A percentile compares a stretch with the other conserved stretches of the same genome.
These are phyloP conservation scores for Salticus scenicus DNA, from an alignment of 2,888 invertebrate species.

Conservation along the genomic window DNA sequence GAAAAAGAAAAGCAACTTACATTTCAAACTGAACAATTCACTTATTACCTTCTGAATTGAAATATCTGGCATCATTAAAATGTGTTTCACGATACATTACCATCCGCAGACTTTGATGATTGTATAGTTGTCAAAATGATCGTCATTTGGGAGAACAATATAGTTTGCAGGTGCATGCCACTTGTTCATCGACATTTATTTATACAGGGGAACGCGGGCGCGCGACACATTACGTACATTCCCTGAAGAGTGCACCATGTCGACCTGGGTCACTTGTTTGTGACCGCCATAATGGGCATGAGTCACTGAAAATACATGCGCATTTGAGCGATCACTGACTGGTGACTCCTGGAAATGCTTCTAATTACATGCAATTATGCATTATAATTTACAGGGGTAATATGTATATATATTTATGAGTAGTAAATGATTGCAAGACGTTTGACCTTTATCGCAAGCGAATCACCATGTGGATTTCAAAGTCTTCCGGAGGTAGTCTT, in stretches of 20 bases:
- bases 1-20: too few species aligned
- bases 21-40: too few species aligned
- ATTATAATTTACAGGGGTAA: too few species aligned
- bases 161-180: not conserved
- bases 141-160: not conserved
- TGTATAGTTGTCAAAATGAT: not conserved
- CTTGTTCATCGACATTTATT: not conserved
- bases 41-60: not conserved
- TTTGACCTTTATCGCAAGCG: too few species aligned
- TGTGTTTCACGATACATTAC: not conserved
- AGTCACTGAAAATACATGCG: not conserved
- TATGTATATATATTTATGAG: too few species aligned
- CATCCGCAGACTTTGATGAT: not conserved
- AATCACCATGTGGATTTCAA: too few species aligned
- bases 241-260: not conserved
- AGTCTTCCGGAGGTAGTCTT: too few species aligned
- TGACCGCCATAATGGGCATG: conserved; percentile 19
- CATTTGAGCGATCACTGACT: conserved; percentile 9
- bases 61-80: not conserved
- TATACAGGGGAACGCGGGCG: not conserved
- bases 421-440: too few species aligned
- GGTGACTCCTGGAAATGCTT: not conserved
- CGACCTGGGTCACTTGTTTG: not conserved
- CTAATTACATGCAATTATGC: too few species aligned
- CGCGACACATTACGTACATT: not conserved